phyloP scores from a whole-genome alignment of 2,888 invertebrate genomes.

The Trilocha varians region DNA sequence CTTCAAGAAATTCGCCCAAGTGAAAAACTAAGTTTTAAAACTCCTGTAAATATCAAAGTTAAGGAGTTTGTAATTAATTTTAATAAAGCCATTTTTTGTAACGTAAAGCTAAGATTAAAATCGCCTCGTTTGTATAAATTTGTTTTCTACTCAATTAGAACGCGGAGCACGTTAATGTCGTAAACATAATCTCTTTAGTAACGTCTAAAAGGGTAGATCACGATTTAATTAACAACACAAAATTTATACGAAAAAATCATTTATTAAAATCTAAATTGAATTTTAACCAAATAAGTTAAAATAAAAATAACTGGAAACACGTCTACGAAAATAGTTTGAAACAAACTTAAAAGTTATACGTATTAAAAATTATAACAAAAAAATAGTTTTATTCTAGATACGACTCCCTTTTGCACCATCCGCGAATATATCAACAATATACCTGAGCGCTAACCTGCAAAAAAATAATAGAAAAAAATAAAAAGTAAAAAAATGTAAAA shows the following conservation, averaged over 20 bases:
- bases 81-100: background rate
- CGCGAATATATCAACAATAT: slow-evolving; percentile 2
- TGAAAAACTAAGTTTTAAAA: background rate
- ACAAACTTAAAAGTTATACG: background rate
- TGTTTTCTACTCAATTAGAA: background rate
- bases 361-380: background rate
- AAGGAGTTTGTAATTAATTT: background rate
- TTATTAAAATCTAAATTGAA: too few relatives aligned
- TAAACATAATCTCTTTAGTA: background rate
- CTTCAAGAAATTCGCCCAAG: background rate
- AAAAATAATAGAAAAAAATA: slow-evolving; percentile 16
- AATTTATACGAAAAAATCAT: background rate
- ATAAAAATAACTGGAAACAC: too few relatives aligned
- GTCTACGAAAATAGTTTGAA: too few relatives aligned
- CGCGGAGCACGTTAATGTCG: too few relatives aligned
- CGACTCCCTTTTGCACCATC: slow-evolving; percentile 1
- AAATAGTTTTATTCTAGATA: background rate
- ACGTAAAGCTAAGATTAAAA: background rate
- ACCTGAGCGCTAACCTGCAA: slow-evolving; percentile 7
- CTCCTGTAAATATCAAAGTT: background rate
- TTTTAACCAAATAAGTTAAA: too few relatives aligned
- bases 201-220: background rate
- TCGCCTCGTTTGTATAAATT: background rate
- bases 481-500: slow-evolving; percentile 6
- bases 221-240: background rate